phyloP scores from a whole-genome alignment of 1,140 invertebrate genomes.

The Papilio glaucus region DNA sequence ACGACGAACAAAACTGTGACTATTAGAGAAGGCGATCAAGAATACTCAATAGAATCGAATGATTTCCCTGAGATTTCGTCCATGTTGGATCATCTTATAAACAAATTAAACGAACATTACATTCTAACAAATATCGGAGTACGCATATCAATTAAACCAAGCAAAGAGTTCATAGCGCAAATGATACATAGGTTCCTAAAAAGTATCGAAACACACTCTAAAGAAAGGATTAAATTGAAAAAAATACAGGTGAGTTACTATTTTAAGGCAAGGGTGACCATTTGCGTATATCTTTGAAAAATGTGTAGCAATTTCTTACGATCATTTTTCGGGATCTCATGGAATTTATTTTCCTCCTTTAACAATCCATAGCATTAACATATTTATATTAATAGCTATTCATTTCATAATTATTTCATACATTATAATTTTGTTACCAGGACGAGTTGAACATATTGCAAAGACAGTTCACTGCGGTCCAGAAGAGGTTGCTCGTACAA shows the following conservation, averaged over 20 bases:
- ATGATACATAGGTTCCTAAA: slow-evolving; percentile 68
- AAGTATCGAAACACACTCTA: slow-evolving; percentile 69
- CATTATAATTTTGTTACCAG: slow-evolving; percentile 75
- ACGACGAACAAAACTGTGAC: slow-evolving; percentile 60
- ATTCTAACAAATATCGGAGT: slow-evolving; percentile 49
- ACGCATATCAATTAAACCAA: slow-evolving; percentile 50
- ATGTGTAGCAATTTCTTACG: too few relatives aligned
- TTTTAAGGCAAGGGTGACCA: too few relatives aligned
- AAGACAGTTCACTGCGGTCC: slow-evolving; percentile 88
- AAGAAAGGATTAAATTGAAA: slow-evolving; percentile 65
- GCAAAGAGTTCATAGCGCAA: slow-evolving; percentile 56
- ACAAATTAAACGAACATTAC: slow-evolving; percentile 55
- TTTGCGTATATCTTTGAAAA: too few relatives aligned
- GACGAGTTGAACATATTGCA: slow-evolving; percentile 86
- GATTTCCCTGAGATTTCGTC: slow-evolving; percentile 62
- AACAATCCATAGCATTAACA: too few relatives aligned
- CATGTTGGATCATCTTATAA: slow-evolving; percentile 58
- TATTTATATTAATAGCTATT: too few relatives aligned
- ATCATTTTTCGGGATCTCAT: too few relatives aligned
- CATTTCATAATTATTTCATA: too few relatives aligned
- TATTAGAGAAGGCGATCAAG: slow-evolving; percentile 48
- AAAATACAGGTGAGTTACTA: slow-evolving; percentile 57
- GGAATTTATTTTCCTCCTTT: too few relatives aligned
- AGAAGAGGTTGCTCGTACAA: slow-evolving; percentile 89
- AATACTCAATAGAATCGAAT: slow-evolving; percentile 61